phyloP scores from a whole-genome alignment of 2,888 invertebrate species.

The Ecliptopera silaceata region DNA sequence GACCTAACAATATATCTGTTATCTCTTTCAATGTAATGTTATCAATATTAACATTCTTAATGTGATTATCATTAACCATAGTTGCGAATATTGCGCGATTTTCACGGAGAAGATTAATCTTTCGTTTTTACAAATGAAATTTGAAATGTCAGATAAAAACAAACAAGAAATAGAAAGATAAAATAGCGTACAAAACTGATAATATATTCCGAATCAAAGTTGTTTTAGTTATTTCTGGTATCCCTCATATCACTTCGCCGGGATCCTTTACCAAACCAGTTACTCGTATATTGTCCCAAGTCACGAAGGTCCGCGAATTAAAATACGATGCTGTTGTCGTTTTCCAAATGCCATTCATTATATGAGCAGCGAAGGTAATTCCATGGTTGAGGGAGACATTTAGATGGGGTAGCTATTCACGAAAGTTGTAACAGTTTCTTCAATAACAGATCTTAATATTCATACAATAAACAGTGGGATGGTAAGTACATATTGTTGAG shows the following conservation, averaged over 20 bases:
- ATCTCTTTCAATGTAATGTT: constrained; percentile 38
- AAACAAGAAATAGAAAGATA: too few species aligned
- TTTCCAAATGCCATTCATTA: constrained; percentile 26
- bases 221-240: constrained; percentile 10
- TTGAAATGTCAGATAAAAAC: too few species aligned
- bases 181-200: too few species aligned
- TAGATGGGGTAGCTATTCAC: neutral
- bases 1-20: constrained; percentile 28
- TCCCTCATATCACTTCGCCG: constrained; percentile 19
- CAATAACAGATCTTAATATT: too few species aligned
- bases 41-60: constrained; percentile 36
- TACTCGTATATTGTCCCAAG: constrained; percentile 32
- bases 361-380: constrained; percentile 10
- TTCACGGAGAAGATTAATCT: neutral
- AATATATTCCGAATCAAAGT: constrained; percentile 10
- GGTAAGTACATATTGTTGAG: too few species aligned
- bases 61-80: constrained; percentile 30
- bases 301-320: constrained; percentile 32
- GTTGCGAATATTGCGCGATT: constrained; percentile 18
- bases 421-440: neutral
- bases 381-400: neutral
- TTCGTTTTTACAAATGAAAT: too few species aligned
- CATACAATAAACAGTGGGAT: too few species aligned
- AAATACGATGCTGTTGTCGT: constrained; percentile 29
- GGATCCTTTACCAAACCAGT: constrained; percentile 23